phyloP scores from a whole-genome alignment of 2,888 invertebrate genomes.

The Apotomis capreana region DNA sequence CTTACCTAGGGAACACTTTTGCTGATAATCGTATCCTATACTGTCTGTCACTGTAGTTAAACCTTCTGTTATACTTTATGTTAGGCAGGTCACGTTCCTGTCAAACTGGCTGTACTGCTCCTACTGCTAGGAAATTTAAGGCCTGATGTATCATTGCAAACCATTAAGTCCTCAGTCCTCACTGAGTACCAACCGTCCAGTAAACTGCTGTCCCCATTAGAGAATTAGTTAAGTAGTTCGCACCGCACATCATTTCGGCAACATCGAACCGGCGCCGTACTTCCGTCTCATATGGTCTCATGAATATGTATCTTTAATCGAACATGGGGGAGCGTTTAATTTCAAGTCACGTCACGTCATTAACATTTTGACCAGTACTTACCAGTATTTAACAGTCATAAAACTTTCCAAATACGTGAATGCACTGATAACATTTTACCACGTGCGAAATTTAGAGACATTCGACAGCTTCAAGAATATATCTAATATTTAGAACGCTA shows the following conservation, averaged over 20 bases:
- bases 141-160: too few species aligned
- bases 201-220: not conserved
- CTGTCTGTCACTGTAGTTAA: too few species aligned
- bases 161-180: not conserved
- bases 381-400: conserved; percentile 30
- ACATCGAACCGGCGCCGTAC: conserved; percentile 15
- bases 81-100: too few species aligned
- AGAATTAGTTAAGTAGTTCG: not conserved
- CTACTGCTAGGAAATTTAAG: too few species aligned
- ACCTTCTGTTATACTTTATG: too few species aligned
- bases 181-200: not conserved
- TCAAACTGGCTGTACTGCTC: too few species aligned
- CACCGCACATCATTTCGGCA: conserved; percentile 9
- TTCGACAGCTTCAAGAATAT: not conserved
- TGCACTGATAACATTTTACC: not conserved
- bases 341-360: conserved; percentile 36
- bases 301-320: conserved; percentile 34
- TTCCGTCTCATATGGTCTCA: conserved; percentile 37
- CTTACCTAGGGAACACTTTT: too few species aligned
- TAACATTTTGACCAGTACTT: conserved; percentile 32
- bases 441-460: not conserved
- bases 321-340: conserved; percentile 29
- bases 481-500: too few species aligned
- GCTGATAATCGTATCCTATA: too few species aligned
- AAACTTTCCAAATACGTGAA: conserved; percentile 21